Percentiles rank a stretch among this genome's conserved stretches.
These are phyloP conservation scores for Porites rus DNA, from an alignment of 92 coral and sea anemone genomes.

Conservation along the genomic window DNA sequence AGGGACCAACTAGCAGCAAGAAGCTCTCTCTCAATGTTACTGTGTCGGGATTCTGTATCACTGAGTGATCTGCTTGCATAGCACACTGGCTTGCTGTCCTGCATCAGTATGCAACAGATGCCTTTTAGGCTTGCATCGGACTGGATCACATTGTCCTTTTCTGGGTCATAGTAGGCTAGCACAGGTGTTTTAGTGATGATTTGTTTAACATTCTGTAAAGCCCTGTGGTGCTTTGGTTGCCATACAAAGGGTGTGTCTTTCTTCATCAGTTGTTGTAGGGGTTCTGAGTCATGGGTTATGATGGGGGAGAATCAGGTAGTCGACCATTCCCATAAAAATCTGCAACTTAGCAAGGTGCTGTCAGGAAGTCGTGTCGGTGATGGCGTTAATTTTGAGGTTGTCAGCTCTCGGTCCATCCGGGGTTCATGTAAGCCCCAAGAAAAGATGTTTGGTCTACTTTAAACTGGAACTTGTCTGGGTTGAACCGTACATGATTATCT, in stretches of 20 bases:
- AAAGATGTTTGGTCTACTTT: slow-evolving; percentile 61
- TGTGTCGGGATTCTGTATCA: slow-evolving; percentile 35
- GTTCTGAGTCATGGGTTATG: slow-evolving; percentile 22
- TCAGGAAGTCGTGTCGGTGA: slow-evolving; percentile 59
- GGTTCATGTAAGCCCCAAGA: slow-evolving; percentile 68
- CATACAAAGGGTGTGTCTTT: slow-evolving; percentile 40
- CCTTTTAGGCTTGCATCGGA: slow-evolving; percentile 46
- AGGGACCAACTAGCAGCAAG: too few relatives aligned
- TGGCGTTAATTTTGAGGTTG: slow-evolving; percentile 38
- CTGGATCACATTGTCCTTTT: slow-evolving; percentile 28
- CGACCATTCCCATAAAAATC: slow-evolving; percentile 62
- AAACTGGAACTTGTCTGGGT: slow-evolving; percentile 59
- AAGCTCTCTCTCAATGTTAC: slow-evolving; percentile 22
- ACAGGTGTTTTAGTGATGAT: not conserved
- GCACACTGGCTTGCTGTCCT: slow-evolving; percentile 56
- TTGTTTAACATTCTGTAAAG: slow-evolving; percentile 38
- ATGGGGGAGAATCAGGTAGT: slow-evolving; percentile 53
- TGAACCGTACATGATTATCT: too few relatives aligned
- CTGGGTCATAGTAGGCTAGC: slow-evolving; percentile 35
- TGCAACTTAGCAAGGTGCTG: slow-evolving; percentile 39
- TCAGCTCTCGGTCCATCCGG: not conserved
- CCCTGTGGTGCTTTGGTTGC: slow-evolving; percentile 56
- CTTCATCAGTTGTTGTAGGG: slow-evolving; percentile 40
- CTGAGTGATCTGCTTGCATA: slow-evolving; percentile 54
- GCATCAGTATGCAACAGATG: slow-evolving; percentile 60